phyloP scores from a whole-genome alignment of 2,797 vertebrate genomes.

The Ateles fusciceps region DNA sequence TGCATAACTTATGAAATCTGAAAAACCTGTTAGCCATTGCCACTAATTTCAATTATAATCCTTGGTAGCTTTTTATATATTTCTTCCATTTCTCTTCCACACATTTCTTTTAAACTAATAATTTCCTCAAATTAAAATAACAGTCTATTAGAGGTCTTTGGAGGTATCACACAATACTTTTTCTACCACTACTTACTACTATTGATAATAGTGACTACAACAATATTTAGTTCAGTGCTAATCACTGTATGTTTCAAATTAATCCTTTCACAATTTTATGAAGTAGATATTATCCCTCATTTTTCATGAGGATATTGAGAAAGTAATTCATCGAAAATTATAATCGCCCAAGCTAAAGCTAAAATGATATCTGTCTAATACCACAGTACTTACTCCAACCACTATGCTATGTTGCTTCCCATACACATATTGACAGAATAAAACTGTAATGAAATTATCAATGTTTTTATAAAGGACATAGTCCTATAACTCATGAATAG shows the following conservation, averaged over 20 bases:
- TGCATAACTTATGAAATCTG: neutral
- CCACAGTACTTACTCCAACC: neutral
- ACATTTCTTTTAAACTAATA: neutral
- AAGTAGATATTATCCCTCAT: neutral
- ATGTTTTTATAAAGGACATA: neutral
- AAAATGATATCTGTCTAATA: neutral
- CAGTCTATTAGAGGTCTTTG: neutral
- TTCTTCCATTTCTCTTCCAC: neutral
- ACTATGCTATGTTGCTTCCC: neutral
- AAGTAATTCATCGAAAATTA: neutral
- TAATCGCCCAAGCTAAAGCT: neutral
- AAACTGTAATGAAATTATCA: neutral
- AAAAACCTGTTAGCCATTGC: neutral
- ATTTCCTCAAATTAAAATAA: neutral
- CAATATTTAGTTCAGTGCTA: neutral
- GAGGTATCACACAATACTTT: neutral
- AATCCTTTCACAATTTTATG: neutral
- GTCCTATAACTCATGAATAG: neutral
- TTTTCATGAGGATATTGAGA: neutral
- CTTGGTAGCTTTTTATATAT: neutral
- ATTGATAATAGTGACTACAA: neutral
- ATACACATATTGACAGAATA: neutral
- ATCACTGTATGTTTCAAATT: neutral
- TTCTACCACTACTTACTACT: neutral
- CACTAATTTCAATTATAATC: constrained; percentile 1